Base-by-base conservation (phyloP, 2,888 invertebrate genomes). In the Ormyrus pomaceus region DNA sequence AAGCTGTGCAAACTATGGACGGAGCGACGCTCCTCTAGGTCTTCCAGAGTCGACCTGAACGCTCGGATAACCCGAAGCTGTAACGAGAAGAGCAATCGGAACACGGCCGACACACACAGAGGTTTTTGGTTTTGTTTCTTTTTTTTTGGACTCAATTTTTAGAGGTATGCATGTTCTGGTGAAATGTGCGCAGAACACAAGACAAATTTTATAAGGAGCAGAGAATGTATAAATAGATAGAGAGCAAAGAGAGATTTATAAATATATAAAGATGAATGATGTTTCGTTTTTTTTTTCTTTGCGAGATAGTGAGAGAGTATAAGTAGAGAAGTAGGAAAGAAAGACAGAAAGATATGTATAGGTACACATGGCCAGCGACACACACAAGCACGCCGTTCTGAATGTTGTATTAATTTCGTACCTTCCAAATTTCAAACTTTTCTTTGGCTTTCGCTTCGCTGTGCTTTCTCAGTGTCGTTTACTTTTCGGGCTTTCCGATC, bases 11-110 rank as follows among this genome's bases (percentile, higher is more conserved):
- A 95, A 94, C 98, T 98, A 95, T 98, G 98, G 92, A 98, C 95
- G 92, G 98, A 98, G 92, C 99, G 97, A 90, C 98, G 96, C 93
- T 99, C 99, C 93, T 98, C 99, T 94, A 99, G 94, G 94, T 99
- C 99, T 95, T 99, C 99, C 94, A 99, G 94, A 91, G 96, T 98
- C 91, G 98, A 98, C 94, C 97, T 98, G 97, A 99, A 99, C 92
- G 99, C 99, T 94, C 98, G 97, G 94, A 99, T 98, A 93, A 99
- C 99, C 93, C 99, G 97, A 94, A 99, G 96, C 99, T 99, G 98
- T 94, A 96, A 97, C 82, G 82, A 82, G 94, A 82, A 82, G 82
- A 82, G 79, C 76, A 81, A 79, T 81, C 81, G 81, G 81, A 81
- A 79, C 81, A 81, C 81, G 75, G 69, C 79, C 81, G 79, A 81